Evolutionary conservation across 2,113 vertebrate species (phyloP).

Genomic region (Willisornis vidua): DNA sequence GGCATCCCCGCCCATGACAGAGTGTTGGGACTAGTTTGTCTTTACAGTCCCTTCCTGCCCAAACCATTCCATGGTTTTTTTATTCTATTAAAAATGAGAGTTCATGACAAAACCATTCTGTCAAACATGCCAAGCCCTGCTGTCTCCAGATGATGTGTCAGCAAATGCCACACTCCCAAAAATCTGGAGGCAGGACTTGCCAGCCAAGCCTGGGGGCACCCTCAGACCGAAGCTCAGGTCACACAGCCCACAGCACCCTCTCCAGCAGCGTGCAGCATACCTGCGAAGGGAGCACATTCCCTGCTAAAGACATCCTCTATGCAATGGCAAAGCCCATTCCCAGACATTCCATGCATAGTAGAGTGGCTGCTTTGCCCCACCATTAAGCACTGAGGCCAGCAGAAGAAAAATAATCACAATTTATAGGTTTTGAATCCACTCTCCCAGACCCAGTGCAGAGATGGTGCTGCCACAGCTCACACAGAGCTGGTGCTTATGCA

Average conservation of each 20-base stretch:
- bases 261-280: not conserved
- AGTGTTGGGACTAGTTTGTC: not conserved
- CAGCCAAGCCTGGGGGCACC: not conserved
- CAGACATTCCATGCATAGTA: rapidly evolving
- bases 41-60: not conserved
- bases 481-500: not conserved
- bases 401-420: not conserved
- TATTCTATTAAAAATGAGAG: not conserved
- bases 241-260: rapidly evolving
- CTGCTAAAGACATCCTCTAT: not conserved
- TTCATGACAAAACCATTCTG: not conserved
- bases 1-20: not conserved
- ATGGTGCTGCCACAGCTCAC: not conserved
- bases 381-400: not conserved
- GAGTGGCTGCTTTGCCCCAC: not conserved
- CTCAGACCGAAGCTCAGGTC: not conserved
- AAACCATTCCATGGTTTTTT: not conserved
- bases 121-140: not conserved
- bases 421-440: not conserved
- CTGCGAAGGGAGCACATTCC: too few relatives aligned
- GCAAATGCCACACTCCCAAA: not conserved
- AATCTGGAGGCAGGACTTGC: not conserved
- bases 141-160: not conserved
- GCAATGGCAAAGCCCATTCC: not conserved
- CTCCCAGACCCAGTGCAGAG: not conserved